Conservation (phyloP, 2,113 vertebrate species). For the Amphiprion percula region DNA sequence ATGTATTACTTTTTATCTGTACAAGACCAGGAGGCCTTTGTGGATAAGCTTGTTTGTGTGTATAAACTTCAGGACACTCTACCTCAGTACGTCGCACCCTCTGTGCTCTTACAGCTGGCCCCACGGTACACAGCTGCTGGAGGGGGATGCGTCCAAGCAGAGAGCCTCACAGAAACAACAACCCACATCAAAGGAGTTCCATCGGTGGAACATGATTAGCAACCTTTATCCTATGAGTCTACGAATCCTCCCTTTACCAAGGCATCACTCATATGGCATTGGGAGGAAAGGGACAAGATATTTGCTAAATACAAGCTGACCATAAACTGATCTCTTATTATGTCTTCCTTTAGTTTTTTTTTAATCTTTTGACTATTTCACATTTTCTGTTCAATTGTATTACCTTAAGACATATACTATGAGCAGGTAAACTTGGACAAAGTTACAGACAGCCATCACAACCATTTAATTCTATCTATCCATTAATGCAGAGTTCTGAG, state of each 20-base stretch:
- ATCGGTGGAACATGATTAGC: constrained; percentile 68
- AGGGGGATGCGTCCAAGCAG: constrained; percentile 68
- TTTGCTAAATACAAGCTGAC: constrained; percentile 54
- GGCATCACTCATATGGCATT: constrained; percentile 57
- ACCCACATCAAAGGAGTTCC: constrained; percentile 79
- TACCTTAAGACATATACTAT: background rate
- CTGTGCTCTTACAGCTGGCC: constrained; percentile 27
- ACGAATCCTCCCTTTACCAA: constrained; percentile 61
- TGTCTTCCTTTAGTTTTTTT: constrained; percentile 34
- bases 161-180: constrained; percentile 66
- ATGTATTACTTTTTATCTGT: background rate
- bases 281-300: constrained; percentile 46
- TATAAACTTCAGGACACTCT: constrained; percentile 14
- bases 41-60: background rate
- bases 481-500: background rate
- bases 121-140: constrained; percentile 63
- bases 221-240: constrained; percentile 60
- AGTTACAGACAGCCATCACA: background rate
- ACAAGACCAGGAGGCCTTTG: background rate
- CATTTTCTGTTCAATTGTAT: constrained; percentile 1
- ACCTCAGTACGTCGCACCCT: constrained; percentile 14
- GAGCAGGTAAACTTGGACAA: constrained; percentile 4
- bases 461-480: background rate
- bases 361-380: background rate
- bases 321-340: constrained; percentile 48